Percentiles rank a stretch among this genome's conserved stretches.
Conservation (phyloP, 1,140 invertebrate species). For the Meteorus sp. region DNA sequence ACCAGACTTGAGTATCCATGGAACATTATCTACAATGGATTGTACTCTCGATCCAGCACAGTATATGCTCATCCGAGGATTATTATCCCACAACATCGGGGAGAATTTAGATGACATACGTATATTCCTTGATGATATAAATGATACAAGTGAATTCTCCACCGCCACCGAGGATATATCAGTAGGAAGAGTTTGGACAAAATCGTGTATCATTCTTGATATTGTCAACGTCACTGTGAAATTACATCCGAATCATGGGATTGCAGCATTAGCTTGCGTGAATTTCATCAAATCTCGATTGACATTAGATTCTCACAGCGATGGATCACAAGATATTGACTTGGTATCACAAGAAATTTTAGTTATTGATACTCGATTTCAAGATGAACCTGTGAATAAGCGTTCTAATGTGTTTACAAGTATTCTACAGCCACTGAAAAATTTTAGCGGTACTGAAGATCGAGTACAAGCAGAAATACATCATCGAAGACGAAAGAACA, state of each 20-base stretch:
- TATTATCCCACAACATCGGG: conserved; percentile 90
- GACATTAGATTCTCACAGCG: conserved; percentile 81
- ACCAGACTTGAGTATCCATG: conserved; percentile 84
- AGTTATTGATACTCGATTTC: conserved; percentile 79
- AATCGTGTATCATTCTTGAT: conserved; percentile 79
- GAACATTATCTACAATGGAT: conserved; percentile 83
- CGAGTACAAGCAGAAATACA: conserved; percentile 85
- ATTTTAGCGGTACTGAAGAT: conserved; percentile 56
- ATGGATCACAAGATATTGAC: conserved; percentile 89
- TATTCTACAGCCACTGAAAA: conserved; percentile 79
- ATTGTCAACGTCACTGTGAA: conserved; percentile 85
- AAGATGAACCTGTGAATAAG: conserved; percentile 69
- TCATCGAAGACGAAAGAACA: conserved; percentile 66
- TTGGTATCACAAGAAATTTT: conserved; percentile 91
- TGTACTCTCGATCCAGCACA: conserved; percentile 81
- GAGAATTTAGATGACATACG: conserved; percentile 77
- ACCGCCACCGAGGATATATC: conserved; percentile 26
- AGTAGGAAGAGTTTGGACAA: conserved; percentile 66
- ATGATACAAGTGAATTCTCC: conserved; percentile 34
- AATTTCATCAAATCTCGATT: conserved; percentile 91
- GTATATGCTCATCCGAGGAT: conserved; percentile 85
- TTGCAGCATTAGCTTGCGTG: conserved; percentile 77
- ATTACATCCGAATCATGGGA: conserved; percentile 63
- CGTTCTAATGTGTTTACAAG: conserved; percentile 85
- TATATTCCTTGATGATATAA: conserved; percentile 43